Conservation (phyloP, 1,140 invertebrate genomes). For the Pollicipes pollicipes region DNA sequence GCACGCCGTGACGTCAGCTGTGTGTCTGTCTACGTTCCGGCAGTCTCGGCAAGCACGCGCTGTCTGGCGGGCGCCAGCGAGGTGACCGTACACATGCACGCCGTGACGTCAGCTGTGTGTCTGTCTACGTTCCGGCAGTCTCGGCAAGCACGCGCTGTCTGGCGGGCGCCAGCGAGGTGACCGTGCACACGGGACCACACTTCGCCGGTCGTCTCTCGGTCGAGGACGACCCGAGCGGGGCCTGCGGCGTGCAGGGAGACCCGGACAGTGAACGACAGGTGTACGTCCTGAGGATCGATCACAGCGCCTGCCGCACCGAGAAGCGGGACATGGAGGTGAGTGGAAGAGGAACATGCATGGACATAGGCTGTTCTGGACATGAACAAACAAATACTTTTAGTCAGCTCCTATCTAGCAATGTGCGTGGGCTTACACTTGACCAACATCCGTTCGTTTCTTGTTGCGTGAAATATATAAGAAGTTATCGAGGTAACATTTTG, state of each 20-base stretch:
- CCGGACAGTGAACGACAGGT: slow-evolving; percentile 39
- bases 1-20: no score
- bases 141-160: neutral
- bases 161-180: slow-evolving; percentile 50
- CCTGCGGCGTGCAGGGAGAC: slow-evolving; percentile 30
- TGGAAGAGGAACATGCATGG: no score
- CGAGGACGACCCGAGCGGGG: slow-evolving; percentile 28
- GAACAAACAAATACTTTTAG: no score
- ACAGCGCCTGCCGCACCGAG: slow-evolving; percentile 51
- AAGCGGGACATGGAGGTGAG: slow-evolving; percentile 47
- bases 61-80: slow-evolving; percentile 42
- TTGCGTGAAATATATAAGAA: no score
- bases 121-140: neutral
- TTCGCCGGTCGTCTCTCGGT: slow-evolving; percentile 55
- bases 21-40: no score
- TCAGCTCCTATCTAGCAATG: no score
- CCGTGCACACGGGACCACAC: slow-evolving; percentile 56
- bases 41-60: neutral
- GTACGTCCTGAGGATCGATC: slow-evolving; percentile 51
- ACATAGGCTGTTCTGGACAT: no score
- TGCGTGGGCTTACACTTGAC: no score
- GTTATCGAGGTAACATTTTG: no score
- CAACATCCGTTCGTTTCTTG: no score
- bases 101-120: no score
- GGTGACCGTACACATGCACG: slow-evolving; percentile 56